Base-by-base conservation (phyloP, 37 sponge, comb jelly and placozoan species). In the Cladorhizidae sp. region DNA sequence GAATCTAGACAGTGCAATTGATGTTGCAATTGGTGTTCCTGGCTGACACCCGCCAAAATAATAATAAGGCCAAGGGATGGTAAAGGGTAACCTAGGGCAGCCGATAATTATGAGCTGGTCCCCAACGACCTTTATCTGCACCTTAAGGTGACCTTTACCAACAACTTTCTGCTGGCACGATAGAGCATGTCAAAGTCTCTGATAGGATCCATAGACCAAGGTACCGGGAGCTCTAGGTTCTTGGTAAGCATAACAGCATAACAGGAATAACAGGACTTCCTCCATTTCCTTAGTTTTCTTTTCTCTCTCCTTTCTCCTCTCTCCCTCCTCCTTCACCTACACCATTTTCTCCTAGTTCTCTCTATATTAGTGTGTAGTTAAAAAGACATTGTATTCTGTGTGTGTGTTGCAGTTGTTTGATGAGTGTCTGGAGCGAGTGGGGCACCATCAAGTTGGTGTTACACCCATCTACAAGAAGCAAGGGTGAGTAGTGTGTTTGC, bases 361-460 rank as follows among this genome's bases (percentile, higher is more conserved):
- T 9, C 9, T 9, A 5, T 9, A 12, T 9, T 45, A n/a, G n/a
- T n/a, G n/a, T n/a, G n/a, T n/a, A n/a, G n/a, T n/a, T n/a, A n/a
- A n/a, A n/a, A n/a, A n/a, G 8, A 12, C 49, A 5, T 9, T 45
- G 8, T 59, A 3, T 23, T 59, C 15, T 59, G 12, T 59, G 61
- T 59, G 61, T 59, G 61, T 59, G 61, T 59, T 59, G 61, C 61
- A 84, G 84, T 28, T 84, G 28, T 76, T 84, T 76, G 84, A 84
- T 49, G 28, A 40, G 29, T 68, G 45, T 20, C 25, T 75, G 50
- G 50, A 76, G 33, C 65, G 37, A 2, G 70, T 84, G 11, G 84
- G 33, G 0, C 65, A 20, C 42, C 67, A 75, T 28, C 70, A 84
- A 51, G 55, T 49, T 0, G 84, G 76, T 1, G 50, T 84, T 14